Conservation (phyloP, 2,797 vertebrate genomes). For the Crocidura indochinensis region DNA sequence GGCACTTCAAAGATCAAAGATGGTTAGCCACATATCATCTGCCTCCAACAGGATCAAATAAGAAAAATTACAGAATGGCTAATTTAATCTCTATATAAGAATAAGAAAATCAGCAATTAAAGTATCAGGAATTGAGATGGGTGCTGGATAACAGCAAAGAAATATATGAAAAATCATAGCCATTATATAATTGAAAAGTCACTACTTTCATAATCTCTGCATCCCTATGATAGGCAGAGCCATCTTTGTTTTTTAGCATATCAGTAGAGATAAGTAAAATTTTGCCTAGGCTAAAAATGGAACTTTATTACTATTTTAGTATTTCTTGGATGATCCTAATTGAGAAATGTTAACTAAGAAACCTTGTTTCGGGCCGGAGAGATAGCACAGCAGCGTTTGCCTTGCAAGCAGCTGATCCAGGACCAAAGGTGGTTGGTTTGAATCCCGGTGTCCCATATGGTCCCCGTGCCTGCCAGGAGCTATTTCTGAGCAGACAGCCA, state of each 20-base stretch:
- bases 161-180: slow-evolving; percentile 37
- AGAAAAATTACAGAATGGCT: background rate
- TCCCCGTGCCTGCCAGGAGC: no score
- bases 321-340: background rate
- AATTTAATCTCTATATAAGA: slow-evolving; percentile 30
- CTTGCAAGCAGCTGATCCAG: no score
- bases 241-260: background rate
- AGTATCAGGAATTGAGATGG: slow-evolving; percentile 13
- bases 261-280: background rate
- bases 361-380: background rate
- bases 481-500: no score
- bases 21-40: slow-evolving; percentile 12
- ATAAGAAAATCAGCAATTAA: slow-evolving; percentile 58
- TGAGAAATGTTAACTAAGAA: slow-evolving; percentile 6
- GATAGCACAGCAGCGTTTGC: no score
- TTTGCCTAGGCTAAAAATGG: background rate
- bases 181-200: slow-evolving; percentile 12
- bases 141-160: background rate
- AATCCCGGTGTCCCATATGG: no score
- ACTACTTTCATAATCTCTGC: slow-evolving; percentile 29
- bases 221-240: background rate
- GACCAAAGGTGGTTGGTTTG: no score
- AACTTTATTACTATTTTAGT: slow-evolving; percentile 35
- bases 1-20: background rate
- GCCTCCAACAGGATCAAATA: slow-evolving; percentile 7